Evolutionary conservation across 2,113 vertebrate species (phyloP).

Genomic region (Lipophrys pholis): DNA sequence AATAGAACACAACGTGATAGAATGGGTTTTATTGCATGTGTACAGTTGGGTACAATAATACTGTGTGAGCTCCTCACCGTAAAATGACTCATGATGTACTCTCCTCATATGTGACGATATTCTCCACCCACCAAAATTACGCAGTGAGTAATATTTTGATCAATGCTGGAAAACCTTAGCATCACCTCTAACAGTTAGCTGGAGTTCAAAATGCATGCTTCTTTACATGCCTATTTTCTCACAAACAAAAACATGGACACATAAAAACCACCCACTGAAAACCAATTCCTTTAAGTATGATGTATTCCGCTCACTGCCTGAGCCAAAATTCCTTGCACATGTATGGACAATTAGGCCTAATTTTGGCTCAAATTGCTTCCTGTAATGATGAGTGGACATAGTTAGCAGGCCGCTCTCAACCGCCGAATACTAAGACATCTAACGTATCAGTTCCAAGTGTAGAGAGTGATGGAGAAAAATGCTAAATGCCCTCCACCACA

Average conservation of each 20-base stretch:
- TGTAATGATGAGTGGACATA: slow-evolving; percentile 79
- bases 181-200: background rate
- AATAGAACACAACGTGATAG: too few relatives aligned
- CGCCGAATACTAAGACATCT: slow-evolving; percentile 72
- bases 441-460: slow-evolving; percentile 78
- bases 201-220: background rate
- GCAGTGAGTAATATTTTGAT: too few relatives aligned
- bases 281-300: slow-evolving; percentile 75
- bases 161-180: background rate
- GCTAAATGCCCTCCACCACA: slow-evolving; percentile 36
- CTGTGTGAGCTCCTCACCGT: too few relatives aligned
- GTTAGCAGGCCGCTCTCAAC: slow-evolving; percentile 77
- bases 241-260: slow-evolving; percentile 40
- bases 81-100: background rate
- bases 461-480: slow-evolving; percentile 74
- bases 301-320: slow-evolving; percentile 66
- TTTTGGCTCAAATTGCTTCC: slow-evolving; percentile 86
- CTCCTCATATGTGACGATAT: background rate
- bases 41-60: too few relatives aligned
- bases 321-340: slow-evolving; percentile 81
- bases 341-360: slow-evolving; percentile 83
- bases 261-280: slow-evolving; percentile 65
- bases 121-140: background rate
- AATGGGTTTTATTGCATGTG: too few relatives aligned
- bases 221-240: slow-evolving; percentile 5